These are phyloP conservation scores for Limanda limanda DNA, from an alignment of 2,113 vertebrate genomes.

Conservation along the genomic window DNA sequence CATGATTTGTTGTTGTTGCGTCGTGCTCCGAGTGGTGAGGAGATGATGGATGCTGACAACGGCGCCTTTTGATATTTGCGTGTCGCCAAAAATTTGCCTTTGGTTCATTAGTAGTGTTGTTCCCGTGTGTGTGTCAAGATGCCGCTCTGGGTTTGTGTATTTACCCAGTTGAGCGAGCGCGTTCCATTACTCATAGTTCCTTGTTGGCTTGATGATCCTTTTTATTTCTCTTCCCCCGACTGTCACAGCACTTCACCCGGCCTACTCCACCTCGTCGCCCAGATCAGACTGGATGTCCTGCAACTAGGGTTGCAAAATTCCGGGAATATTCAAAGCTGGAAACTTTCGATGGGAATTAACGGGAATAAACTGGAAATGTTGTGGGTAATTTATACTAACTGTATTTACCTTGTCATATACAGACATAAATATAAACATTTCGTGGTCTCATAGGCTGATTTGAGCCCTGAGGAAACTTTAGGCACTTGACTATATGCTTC, in stretches of 20 bases:
- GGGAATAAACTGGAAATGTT: no score
- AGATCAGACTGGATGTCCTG: conserved; percentile 18
- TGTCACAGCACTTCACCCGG: background rate
- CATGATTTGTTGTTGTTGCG: conserved; percentile 50
- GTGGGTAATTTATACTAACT: no score
- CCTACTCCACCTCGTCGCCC: conserved; percentile 12
- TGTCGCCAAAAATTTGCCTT: conserved; percentile 27
- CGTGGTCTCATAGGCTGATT: no score
- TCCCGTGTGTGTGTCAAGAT: conserved; percentile 37
- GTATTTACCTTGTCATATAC: no score
- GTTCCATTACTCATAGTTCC: conserved; percentile 20
- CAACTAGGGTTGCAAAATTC: no score
- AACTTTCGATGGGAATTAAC: no score
- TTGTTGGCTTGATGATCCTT: conserved; percentile 3
- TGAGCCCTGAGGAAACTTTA: no score
- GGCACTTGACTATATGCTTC: no score
- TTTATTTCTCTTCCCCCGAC: background rate
- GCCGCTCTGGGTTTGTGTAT: conserved; percentile 26
- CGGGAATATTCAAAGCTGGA: no score
- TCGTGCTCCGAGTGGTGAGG: conserved; percentile 32
- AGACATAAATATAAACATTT: no score
- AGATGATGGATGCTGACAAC: conserved; percentile 47
- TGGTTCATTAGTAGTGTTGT: conserved; percentile 55
- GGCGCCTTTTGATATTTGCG: conserved; percentile 52
- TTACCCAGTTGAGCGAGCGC: conserved; percentile 20